A percentile compares a stretch with the other conserved stretches of the same genome.
These are phyloP conservation scores for Morone saxatilis DNA, from an alignment of 2,113 vertebrate species.

Conservation along the genomic window DNA sequence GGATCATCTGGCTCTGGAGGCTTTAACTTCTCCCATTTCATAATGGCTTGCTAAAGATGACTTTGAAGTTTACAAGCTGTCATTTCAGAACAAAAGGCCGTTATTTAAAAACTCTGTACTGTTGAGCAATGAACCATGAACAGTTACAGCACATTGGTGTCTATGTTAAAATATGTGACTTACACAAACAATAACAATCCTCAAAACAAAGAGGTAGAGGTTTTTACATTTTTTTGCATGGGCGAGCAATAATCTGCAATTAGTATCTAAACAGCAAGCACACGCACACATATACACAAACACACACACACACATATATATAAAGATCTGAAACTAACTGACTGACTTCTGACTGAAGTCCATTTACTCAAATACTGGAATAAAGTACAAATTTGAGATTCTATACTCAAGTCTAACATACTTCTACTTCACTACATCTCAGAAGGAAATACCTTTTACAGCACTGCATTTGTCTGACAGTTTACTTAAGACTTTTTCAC, in stretches of 20 bases:
- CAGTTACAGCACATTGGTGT: background rate
- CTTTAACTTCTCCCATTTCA: conserved; percentile 83
- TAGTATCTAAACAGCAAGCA: background rate
- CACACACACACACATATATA: background rate
- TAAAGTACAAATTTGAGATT: too few species aligned
- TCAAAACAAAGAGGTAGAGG: background rate
- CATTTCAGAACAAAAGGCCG: conserved; percentile 28
- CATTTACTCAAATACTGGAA: too few species aligned
- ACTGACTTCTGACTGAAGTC: background rate
- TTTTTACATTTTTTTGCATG: too few species aligned
- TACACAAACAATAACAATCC: background rate
- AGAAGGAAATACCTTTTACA: background rate
- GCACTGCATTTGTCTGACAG: background rate
- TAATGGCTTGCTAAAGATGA: conserved; percentile 52
- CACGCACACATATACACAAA: background rate
- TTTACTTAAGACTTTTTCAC: background rate
- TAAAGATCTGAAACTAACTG: background rate
- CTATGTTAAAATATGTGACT: background rate
- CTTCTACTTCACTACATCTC: too few species aligned
- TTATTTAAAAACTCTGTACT: background rate
- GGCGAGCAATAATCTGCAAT: background rate
- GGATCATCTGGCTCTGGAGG: conserved; percentile 81
- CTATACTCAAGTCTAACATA: too few species aligned
- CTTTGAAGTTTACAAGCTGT: conserved; percentile 11
- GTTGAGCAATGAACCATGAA: background rate